Percentiles rank a stretch among this genome's conserved stretches.
Evolutionary conservation across 1,140 invertebrate genomes (phyloP).

Genomic region (Aphelinus atriplicis): DNA sequence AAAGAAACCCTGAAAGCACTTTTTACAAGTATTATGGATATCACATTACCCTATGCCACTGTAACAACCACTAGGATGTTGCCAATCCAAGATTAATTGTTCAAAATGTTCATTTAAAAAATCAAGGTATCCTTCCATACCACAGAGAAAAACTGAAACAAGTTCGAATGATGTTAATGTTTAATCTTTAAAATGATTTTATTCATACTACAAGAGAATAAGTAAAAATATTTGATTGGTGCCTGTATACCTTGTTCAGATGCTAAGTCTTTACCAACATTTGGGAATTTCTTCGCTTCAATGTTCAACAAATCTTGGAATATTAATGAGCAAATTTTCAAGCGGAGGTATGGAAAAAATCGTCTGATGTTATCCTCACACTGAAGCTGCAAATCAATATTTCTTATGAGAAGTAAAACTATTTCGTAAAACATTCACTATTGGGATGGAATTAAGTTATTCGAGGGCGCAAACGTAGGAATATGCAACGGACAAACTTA

Average conservation of each 20-base stretch:
- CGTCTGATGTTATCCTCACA: constrained; percentile 36
- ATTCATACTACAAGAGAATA: background rate
- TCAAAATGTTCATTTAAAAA: constrained; percentile 52
- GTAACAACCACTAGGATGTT: constrained; percentile 53
- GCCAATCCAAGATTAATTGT: constrained; percentile 50
- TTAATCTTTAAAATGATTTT: background rate
- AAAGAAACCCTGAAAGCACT: no score
- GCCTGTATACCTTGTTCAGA: constrained; percentile 56
- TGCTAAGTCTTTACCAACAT: constrained; percentile 50
- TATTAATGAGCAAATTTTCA: constrained; percentile 52
- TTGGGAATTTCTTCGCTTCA: constrained; percentile 49
- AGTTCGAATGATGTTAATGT: constrained; percentile 11
- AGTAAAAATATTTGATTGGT: background rate
- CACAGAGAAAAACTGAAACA: constrained; percentile 57
- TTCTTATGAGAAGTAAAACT: constrained; percentile 11
- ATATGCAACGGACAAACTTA: constrained; percentile 34
- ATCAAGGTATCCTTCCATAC: constrained; percentile 59
- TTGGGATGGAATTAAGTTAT: background rate
- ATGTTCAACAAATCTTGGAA: constrained; percentile 54
- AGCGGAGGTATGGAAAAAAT: constrained; percentile 40
- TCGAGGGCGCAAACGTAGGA: background rate
- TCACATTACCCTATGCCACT: constrained; percentile 44
- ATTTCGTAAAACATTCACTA: constrained; percentile 1
- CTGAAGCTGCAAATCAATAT: constrained; percentile 43
- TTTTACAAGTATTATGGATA: no score